Conservation (phyloP, 2,888 invertebrate genomes). For the Rhamnusium bicolor region DNA sequence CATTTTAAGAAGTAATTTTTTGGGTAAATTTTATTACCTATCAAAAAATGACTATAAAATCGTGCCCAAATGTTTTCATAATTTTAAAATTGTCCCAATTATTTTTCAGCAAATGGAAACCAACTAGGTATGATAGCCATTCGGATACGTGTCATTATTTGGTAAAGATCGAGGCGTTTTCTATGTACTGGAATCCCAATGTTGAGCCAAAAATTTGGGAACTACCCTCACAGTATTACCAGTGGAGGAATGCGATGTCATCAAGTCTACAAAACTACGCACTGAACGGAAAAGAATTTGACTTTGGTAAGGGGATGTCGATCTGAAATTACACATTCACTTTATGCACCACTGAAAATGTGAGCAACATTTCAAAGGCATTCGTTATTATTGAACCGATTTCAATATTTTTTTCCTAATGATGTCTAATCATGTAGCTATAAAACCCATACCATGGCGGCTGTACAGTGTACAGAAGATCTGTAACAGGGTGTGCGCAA, state of each 20-base stretch:
- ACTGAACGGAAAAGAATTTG: slow-evolving; percentile 84
- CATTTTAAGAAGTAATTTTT: too few relatives aligned
- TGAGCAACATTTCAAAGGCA: too few relatives aligned
- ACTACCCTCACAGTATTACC: slow-evolving; percentile 76
- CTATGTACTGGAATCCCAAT: slow-evolving; percentile 84
- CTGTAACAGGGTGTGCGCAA: too few relatives aligned
- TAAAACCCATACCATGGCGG: too few relatives aligned
- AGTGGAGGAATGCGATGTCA: slow-evolving; percentile 85
- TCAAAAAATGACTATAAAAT: too few relatives aligned
- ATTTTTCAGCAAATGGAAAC: slow-evolving; percentile 83
- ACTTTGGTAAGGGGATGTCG: slow-evolving; percentile 79
- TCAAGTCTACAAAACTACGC: slow-evolving; percentile 84
- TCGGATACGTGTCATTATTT: slow-evolving; percentile 77
- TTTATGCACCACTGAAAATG: too few relatives aligned
- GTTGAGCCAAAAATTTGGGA: slow-evolving; percentile 72
- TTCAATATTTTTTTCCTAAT: too few relatives aligned
- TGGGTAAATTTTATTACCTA: too few relatives aligned
- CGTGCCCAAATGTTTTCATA: neutral
- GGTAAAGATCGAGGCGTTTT: slow-evolving; percentile 83
- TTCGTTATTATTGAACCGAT: too few relatives aligned
- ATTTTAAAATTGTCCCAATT: neutral
- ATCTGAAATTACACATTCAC: too few relatives aligned
- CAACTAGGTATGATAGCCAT: slow-evolving; percentile 72
- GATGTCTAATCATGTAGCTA: too few relatives aligned
- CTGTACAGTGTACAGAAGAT: too few relatives aligned